Evolutionary conservation across 2,113 vertebrate species (phyloP).

Genomic region (Tetrao urogallus): DNA sequence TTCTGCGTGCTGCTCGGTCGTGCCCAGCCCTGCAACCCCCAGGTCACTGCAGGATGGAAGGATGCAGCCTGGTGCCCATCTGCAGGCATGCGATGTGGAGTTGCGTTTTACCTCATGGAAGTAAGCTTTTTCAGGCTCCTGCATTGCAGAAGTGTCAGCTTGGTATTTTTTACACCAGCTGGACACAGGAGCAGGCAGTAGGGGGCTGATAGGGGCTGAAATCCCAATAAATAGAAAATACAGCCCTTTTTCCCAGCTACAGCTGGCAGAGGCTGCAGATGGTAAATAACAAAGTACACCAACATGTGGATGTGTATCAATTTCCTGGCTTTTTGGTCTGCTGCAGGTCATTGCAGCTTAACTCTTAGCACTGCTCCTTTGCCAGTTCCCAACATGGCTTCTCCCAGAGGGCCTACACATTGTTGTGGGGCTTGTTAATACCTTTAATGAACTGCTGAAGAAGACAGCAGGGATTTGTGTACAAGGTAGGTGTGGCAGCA

Average conservation of each 20-base stretch:
- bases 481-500: not conserved
- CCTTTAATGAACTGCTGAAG: constrained; percentile 32
- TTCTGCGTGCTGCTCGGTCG: fast-evolving
- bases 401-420: not conserved
- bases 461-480: not conserved
- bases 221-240: not conserved
- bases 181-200: not conserved
- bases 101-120: not conserved
- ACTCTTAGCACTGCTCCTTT: not conserved
- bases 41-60: not conserved
- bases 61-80: not conserved
- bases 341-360: constrained; percentile 12
- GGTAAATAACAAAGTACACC: constrained; percentile 12
- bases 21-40: not conserved
- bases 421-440: not conserved
- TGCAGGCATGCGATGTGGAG: not conserved
- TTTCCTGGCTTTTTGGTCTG: not conserved
- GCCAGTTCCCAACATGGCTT: not conserved
- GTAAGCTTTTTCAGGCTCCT: not conserved
- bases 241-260: not conserved
- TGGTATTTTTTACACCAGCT: not conserved
- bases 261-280: not conserved
- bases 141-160: not conserved
- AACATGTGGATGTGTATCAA: not conserved
- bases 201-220: not conserved